phyloP scores from a whole-genome alignment of 2,888 invertebrate genomes.

The Entomobrya proxima region DNA sequence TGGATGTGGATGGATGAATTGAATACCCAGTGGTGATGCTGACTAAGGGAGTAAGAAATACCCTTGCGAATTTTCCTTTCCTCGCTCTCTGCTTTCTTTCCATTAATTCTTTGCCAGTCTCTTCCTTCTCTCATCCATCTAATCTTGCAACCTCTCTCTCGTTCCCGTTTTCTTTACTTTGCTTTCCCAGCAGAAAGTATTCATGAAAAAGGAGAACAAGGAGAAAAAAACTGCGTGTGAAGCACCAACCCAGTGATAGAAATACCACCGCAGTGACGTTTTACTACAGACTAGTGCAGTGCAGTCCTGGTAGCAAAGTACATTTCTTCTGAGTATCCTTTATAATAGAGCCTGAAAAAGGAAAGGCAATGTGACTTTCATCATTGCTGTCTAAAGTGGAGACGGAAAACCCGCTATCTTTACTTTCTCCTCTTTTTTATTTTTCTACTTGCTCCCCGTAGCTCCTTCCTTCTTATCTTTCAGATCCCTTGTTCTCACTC shows the following conservation, averaged over 20 bases:
- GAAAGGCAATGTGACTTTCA: slow-evolving; percentile 47
- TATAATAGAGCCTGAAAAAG: too few relatives aligned
- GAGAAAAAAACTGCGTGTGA: slow-evolving; percentile 16
- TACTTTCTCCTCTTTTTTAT: slow-evolving; percentile 17
- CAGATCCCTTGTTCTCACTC: slow-evolving; percentile 64
- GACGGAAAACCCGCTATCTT: slow-evolving; percentile 48
- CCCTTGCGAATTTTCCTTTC: slow-evolving; percentile 70
- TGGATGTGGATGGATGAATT: slow-evolving; percentile 71
- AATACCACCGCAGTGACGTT: not conserved
- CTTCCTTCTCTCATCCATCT: slow-evolving; percentile 69
- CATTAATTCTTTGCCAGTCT: slow-evolving; percentile 68
- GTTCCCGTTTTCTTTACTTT: slow-evolving; percentile 51
- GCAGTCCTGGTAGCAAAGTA: not conserved
- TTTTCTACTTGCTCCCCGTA: slow-evolving; percentile 51
- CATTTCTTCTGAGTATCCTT: not conserved
- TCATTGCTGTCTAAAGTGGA: slow-evolving; percentile 56
- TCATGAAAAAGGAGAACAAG: slow-evolving; percentile 28
- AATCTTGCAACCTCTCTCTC: slow-evolving; percentile 64
- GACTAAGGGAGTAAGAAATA: slow-evolving; percentile 71
- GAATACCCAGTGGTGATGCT: slow-evolving; percentile 72
- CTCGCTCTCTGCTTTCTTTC: slow-evolving; percentile 71
- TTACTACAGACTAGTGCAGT: not conserved
- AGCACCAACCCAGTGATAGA: not conserved
- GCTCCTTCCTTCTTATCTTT: slow-evolving; percentile 48
- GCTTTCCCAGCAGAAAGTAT: slow-evolving; percentile 43